phyloP scores from a whole-genome alignment of 2,113 vertebrate species.

The Cinclus mexicanus region DNA sequence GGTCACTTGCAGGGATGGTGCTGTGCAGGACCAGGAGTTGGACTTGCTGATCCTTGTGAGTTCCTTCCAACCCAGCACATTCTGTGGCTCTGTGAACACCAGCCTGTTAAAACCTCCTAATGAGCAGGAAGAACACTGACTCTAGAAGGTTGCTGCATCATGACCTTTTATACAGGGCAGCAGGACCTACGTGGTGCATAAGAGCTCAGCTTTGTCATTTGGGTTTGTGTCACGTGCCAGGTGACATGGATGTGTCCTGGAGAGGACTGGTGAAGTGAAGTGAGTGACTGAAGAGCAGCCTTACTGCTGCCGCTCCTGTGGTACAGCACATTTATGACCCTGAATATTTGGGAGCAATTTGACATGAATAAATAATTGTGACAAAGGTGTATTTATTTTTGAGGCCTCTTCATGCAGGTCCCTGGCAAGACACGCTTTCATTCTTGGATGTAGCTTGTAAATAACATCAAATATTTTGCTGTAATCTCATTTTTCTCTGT shows the following conservation, averaged over 20 bases:
- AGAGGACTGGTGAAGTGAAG: neutral
- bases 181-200: neutral
- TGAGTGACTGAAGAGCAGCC: neutral
- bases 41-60: neutral
- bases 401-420: neutral
- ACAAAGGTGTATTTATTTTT: neutral
- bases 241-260: neutral
- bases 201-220: neutral
- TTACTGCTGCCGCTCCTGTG: neutral
- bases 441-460: neutral
- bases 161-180: neutral
- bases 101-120: neutral
- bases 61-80: neutral
- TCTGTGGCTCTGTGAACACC: neutral
- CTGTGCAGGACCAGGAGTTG: neutral
- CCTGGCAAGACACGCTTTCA: neutral
- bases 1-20: neutral
- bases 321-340: neutral
- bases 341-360: neutral
- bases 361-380: neutral
- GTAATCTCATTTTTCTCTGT: slow-evolving; percentile 2
- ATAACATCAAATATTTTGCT: neutral
- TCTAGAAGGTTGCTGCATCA: neutral
- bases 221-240: neutral
- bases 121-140: neutral